Conservation (phyloP, 2,888 invertebrate species). For the Polyommatus icarus region DNA sequence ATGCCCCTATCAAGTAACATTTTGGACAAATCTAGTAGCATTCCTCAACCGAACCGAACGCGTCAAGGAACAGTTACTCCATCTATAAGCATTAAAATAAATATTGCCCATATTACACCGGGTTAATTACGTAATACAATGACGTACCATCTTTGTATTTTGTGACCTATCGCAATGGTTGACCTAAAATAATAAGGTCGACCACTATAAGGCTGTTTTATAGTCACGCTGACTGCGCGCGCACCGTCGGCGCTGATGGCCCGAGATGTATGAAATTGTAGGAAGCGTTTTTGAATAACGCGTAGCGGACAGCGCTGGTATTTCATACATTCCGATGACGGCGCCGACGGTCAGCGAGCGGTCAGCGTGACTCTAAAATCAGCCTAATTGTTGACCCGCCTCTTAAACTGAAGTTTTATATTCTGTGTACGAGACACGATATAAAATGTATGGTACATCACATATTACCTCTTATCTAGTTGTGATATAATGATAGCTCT, state of each 20-base stretch:
- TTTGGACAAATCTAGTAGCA: slow-evolving; percentile 12
- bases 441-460: slow-evolving; percentile 4
- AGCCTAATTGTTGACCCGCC: not conserved
- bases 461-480: not conserved
- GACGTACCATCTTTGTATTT: not conserved
- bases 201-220: too few relatives aligned
- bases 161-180: not conserved
- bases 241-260: too few relatives aligned
- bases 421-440: not conserved
- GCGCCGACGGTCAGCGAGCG: too few relatives aligned
- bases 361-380: too few relatives aligned
- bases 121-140: not conserved
- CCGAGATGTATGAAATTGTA: too few relatives aligned
- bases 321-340: too few relatives aligned
- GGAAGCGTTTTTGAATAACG: too few relatives aligned
- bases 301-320: too few relatives aligned
- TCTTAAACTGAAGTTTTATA: not conserved
- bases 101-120: slow-evolving; percentile 7
- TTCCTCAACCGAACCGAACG: not conserved
- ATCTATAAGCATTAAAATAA: slow-evolving; percentile 5
- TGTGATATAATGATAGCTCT: not conserved
- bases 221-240: too few relatives aligned
- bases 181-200: not conserved
- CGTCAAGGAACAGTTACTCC: not conserved
- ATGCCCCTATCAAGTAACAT: slow-evolving; percentile 4